These are phyloP conservation scores for Dasypogon diadema DNA, from an alignment of 2,888 invertebrate species.

Conservation along the genomic window DNA sequence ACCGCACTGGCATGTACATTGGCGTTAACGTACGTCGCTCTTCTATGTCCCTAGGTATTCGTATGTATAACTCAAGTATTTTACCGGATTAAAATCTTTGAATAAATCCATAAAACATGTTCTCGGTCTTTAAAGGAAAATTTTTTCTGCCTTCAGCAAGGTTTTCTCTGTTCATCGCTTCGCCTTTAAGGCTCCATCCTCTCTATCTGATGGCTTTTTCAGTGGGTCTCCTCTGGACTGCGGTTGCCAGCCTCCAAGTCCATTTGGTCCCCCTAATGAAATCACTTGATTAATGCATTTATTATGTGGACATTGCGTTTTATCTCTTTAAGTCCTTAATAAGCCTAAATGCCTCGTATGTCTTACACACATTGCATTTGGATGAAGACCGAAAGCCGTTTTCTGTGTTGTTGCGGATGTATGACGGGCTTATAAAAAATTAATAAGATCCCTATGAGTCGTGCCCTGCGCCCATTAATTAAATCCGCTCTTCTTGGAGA, in stretches of 20 bases:
- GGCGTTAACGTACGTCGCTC: slow-evolving; percentile 5
- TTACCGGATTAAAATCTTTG: slow-evolving; percentile 52
- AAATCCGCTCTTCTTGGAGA: slow-evolving; percentile 47
- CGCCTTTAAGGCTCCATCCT: slow-evolving; percentile 5
- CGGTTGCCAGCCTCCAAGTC: background rate
- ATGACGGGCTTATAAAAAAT: slow-evolving; percentile 48
- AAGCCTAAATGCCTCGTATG: slow-evolving; percentile 51
- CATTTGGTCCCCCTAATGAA: slow-evolving; percentile 39
- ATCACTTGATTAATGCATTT: slow-evolving; percentile 54
- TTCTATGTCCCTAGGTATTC: slow-evolving; percentile 1
- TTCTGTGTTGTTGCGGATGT: slow-evolving; percentile 1
- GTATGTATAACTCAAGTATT: slow-evolving; percentile 50
- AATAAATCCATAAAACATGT: slow-evolving; percentile 53
- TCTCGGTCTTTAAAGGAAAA: slow-evolving; percentile 48
- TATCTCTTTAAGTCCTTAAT: slow-evolving; percentile 53
- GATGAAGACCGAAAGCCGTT: slow-evolving; percentile 17
- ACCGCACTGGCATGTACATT: slow-evolving; percentile 20
- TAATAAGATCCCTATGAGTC: slow-evolving; percentile 32
- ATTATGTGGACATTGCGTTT: slow-evolving; percentile 52
- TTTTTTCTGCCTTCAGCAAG: slow-evolving; percentile 22
- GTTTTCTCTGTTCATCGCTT: slow-evolving; percentile 1
- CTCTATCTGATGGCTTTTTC: slow-evolving; percentile 31
- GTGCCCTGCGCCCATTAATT: slow-evolving; percentile 46
- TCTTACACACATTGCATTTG: slow-evolving; percentile 19
- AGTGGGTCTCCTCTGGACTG: background rate